Percentiles rank a stretch among this genome's conserved stretches.
Evolutionary conservation across 2,797 vertebrate species (phyloP).

Genomic region (Crocodylus rhombifer): DNA sequence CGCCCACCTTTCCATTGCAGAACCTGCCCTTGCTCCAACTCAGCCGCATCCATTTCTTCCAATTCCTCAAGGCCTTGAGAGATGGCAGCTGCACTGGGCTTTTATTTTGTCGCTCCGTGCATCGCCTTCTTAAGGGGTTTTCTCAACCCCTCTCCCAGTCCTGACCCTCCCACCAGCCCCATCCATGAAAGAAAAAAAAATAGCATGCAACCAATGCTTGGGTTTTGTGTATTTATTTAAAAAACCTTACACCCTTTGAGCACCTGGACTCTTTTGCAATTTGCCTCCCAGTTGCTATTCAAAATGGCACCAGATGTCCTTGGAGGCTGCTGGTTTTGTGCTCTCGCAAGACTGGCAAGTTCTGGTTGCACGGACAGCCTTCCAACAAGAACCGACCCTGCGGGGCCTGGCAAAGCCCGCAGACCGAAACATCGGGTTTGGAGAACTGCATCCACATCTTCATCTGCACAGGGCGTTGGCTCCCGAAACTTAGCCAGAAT

Average conservation of each 20-base stretch:
- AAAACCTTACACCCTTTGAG: not conserved
- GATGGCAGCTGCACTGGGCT: not conserved
- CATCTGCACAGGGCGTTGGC: not conserved
- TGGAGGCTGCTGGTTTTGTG: not conserved
- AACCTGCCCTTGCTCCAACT: fast-evolving
- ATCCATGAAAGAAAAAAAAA: not conserved
- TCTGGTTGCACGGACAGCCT: not conserved
- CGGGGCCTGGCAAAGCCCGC: not conserved
- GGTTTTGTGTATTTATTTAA: not conserved
- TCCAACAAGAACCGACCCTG: not conserved
- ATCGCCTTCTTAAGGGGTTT: not conserved
- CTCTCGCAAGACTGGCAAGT: not conserved
- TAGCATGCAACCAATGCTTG: not conserved
- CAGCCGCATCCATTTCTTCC: not conserved
- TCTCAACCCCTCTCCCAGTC: not conserved
- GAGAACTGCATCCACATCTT: not conserved
- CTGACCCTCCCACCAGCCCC: not conserved
- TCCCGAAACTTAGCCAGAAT: not conserved
- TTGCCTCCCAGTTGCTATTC: not conserved
- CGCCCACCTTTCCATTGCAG: not conserved
- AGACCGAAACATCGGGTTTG: not conserved
- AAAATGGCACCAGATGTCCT: not conserved
- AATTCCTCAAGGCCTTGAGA: not conserved
- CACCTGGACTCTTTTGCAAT: not conserved
- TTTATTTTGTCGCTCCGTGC: not conserved